These are phyloP conservation scores for Forpus xanthops DNA, from an alignment of 2,797 vertebrate species.

Conservation along the genomic window DNA sequence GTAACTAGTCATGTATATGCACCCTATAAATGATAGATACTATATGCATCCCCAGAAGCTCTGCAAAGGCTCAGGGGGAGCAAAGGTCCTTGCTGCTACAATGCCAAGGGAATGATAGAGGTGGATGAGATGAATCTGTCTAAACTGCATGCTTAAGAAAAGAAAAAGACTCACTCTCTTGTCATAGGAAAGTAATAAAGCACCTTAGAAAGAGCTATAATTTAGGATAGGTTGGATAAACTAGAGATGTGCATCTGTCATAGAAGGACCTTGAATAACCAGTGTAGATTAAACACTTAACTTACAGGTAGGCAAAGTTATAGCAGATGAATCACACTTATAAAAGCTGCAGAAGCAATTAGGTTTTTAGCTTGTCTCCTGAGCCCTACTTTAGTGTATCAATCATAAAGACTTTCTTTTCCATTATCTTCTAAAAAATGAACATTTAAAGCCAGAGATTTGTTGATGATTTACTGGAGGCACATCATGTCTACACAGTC, in stretches of 20 bases:
- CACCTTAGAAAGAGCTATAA: not conserved
- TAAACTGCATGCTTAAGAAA: not conserved
- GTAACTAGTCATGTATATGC: not conserved
- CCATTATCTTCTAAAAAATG: not conserved
- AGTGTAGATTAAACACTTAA: not conserved
- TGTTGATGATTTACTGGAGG: not conserved
- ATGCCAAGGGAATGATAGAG: not conserved
- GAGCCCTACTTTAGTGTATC: not conserved
- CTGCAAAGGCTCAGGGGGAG: not conserved
- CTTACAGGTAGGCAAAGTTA: not conserved
- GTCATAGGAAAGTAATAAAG: not conserved
- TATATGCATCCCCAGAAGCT: not conserved
- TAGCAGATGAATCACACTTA: slow-evolving; percentile 4
- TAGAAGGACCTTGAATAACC: not conserved
- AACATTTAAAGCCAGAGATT: not conserved
- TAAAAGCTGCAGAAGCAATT: slow-evolving; percentile 15
- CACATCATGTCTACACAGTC: not conserved
- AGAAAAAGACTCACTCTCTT: not conserved
- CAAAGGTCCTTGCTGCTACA: not conserved
- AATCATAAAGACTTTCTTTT: not conserved
- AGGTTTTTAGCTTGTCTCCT: slow-evolving; percentile 21
- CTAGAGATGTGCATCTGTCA: not conserved
- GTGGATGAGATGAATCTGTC: not conserved
- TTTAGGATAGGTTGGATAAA: not conserved
- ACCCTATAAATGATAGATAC: not conserved